phyloP scores from a whole-genome alignment of 1,140 invertebrate genomes.

The Solenopsis fugax region DNA sequence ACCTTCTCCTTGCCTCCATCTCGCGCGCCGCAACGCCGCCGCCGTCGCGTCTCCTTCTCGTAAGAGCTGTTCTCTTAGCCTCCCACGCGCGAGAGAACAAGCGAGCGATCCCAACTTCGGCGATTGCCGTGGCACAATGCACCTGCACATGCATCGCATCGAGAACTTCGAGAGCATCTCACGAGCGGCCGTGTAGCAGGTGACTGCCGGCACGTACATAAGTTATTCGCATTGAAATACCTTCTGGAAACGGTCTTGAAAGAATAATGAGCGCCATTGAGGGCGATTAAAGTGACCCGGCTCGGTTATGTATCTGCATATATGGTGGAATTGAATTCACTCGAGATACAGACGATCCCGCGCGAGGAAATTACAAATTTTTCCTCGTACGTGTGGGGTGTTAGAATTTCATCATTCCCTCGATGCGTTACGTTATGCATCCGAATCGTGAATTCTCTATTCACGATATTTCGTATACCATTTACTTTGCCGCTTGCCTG shows the following conservation, averaged over 20 bases:
- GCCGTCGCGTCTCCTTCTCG: constrained; percentile 12
- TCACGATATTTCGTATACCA: neutral
- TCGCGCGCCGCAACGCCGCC: neutral
- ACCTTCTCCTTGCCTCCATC: constrained; percentile 40
- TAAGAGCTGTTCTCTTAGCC: constrained; percentile 47
- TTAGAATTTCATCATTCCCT: constrained; percentile 40
- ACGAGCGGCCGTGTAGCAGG: constrained; percentile 70
- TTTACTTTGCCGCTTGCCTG: too few relatives aligned
- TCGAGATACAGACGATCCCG: constrained; percentile 31
- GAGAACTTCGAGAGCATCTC: constrained; percentile 66
- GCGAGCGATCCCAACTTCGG: constrained; percentile 59
- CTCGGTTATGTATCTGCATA: constrained; percentile 59
- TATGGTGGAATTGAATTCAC: constrained; percentile 56
- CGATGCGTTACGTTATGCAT: constrained; percentile 29
- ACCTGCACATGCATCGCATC: constrained; percentile 67
- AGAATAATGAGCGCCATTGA: constrained; percentile 72
- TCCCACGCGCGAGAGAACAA: constrained; percentile 39
- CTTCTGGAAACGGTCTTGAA: constrained; percentile 54
- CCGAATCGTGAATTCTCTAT: constrained; percentile 27
- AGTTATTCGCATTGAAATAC: constrained; percentile 74
- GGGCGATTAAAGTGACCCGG: constrained; percentile 60
- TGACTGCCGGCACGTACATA: constrained; percentile 75
- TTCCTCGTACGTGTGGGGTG: constrained; percentile 44
- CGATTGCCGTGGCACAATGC: constrained; percentile 67
- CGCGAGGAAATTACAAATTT: constrained; percentile 56